A percentile compares a stretch with the other conserved stretches of the same genome.
Conservation (phyloP, 2,888 invertebrate species). For the Nomada fucata region DNA sequence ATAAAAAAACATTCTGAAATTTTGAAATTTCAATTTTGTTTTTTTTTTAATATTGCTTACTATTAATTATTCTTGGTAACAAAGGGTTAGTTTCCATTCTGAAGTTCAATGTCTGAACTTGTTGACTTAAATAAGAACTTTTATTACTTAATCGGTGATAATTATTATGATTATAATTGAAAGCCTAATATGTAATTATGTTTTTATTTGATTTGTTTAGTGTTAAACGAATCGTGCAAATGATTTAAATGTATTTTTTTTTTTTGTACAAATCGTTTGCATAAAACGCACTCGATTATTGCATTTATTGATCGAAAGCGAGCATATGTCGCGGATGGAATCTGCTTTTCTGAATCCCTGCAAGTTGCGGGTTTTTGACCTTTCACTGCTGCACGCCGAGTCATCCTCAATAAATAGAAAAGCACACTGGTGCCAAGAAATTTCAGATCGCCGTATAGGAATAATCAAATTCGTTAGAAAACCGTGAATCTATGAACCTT, state of each 20-base stretch:
- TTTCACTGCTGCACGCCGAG: conserved; percentile 33
- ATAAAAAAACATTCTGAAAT: too few relatives aligned
- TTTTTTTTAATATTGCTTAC: not conserved
- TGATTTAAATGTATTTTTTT: not conserved
- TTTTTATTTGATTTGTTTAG: too few relatives aligned
- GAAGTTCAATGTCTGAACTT: not conserved
- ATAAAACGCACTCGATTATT: not conserved
- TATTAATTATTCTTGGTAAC: not conserved
- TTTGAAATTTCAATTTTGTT: too few relatives aligned
- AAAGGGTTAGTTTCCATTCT: not conserved
- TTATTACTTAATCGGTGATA: too few relatives aligned
- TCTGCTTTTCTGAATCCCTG: conserved; percentile 55
- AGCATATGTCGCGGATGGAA: conserved; percentile 18
- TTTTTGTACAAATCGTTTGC: conserved; percentile 3
- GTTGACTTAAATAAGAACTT: not conserved
- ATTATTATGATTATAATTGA: too few relatives aligned
- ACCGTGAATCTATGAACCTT: not conserved
- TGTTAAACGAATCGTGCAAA: too few relatives aligned
- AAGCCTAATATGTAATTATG: too few relatives aligned
- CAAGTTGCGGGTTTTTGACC: conserved; percentile 63
- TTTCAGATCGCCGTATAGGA: conserved; percentile 24
- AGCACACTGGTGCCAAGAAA: conserved; percentile 44
- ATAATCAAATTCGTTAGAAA: conserved; percentile 6
- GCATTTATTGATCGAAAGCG: conserved; percentile 14
- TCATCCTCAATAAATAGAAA: conserved; percentile 53